Percentiles rank a stretch among this genome's conserved stretches.
These are phyloP conservation scores for Brachyrhaphis roseni DNA, from an alignment of 2,797 vertebrate genomes.

Conservation along the genomic window DNA sequence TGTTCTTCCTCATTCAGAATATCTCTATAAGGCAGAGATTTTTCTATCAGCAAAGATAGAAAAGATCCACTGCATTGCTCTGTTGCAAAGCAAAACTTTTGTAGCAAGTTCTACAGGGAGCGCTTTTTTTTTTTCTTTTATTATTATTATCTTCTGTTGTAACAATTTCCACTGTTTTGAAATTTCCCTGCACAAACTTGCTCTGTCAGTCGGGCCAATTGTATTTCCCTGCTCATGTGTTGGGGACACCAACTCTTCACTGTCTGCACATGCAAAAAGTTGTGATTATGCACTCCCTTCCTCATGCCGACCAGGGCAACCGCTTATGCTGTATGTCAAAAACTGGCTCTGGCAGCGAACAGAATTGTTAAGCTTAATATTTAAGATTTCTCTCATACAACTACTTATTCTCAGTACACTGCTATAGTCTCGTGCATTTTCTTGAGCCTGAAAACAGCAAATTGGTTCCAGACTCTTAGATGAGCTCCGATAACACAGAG, in stretches of 20 bases:
- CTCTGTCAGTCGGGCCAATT: not conserved
- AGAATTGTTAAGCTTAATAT: not conserved
- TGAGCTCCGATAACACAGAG: constrained; percentile 19
- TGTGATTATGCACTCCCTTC: not conserved
- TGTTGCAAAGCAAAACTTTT: not conserved
- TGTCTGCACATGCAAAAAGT: not conserved
- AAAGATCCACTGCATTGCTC: not conserved
- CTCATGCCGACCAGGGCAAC: not conserved
- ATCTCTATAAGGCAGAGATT: not conserved
- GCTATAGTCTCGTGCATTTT: not conserved
- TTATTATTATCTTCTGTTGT: not conserved
- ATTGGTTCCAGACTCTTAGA: constrained; percentile 21
- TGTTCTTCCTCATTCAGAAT: not conserved
- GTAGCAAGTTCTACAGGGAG: not conserved
- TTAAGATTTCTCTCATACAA: not conserved
- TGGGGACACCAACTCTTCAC: not conserved
- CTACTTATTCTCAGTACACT: not conserved
- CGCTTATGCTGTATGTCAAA: not conserved
- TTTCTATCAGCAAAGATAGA: not conserved
- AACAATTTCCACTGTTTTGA: not conserved
- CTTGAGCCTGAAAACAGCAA: constrained; percentile 8
- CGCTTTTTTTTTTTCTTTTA: not conserved
- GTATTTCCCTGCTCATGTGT: not conserved
- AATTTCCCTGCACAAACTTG: not conserved
- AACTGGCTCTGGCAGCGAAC: not conserved